Base-by-base conservation (phyloP, 2,888 invertebrate genomes). In the Ichneumoninae sp. region DNA sequence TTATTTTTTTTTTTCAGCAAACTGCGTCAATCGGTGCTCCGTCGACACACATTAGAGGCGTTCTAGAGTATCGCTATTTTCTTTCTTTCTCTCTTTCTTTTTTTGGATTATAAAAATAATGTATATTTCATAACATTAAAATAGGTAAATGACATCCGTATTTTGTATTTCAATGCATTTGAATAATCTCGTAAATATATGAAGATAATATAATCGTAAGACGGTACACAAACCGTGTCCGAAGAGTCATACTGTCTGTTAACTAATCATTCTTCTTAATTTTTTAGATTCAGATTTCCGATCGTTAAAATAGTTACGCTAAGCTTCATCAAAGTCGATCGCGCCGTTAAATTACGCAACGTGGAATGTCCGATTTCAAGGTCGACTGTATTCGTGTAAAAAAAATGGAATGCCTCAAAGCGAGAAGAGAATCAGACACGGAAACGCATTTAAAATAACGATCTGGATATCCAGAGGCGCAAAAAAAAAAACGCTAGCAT, bases 121-220 rank as follows among this genome's bases (percentile, higher is more conserved):
- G 72, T 77, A 77, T 80, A 83, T 76, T 85, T 76, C 36, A 71
- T 74, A 83, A 77, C 77, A 78, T 69, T 52, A 33, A 83, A 80
- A 83, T 83, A 69, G 66, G 72, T 77, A 57, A 80, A 69, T 77
- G 83, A 80, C 80, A 83, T 77, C 69, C 77, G 83, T 72, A 69
- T 79, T 82, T 70, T 77, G 80, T 82, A 82, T 82, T 84, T 81
- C 80, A 84, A 84, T 80, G 60, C 81, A 78, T 74, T 84, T 65
- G 84, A 81, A 81, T 81, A 74, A 81, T 84, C 69, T 74, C 77
- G 50, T 80, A 50, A 44, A 52, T 82, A 82, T 71, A 82, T 26
- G 22, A 26, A 57, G 54, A 71, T 71, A 65, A 75, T 50, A 26
- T 65, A 69, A 71, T 50, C 54, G 52, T 70, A 57, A 60, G 3